phyloP scores from a whole-genome alignment of 2,113 vertebrate species.

The Galemys pyrenaicus region DNA sequence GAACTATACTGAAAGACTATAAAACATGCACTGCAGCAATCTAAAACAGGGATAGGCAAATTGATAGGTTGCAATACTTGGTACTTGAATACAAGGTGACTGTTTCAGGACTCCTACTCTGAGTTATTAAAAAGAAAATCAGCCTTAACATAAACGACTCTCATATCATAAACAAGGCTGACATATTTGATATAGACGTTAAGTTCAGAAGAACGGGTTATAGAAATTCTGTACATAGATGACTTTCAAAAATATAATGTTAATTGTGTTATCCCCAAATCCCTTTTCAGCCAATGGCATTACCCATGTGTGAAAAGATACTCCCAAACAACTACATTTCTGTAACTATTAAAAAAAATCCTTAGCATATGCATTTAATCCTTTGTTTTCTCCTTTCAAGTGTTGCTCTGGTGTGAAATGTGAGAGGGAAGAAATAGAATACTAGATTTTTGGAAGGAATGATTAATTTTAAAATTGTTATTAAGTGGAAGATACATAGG shows the following conservation, averaged over 20 bases:
- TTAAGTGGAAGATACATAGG: not conserved
- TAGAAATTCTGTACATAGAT: not conserved
- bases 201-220: conserved; percentile 22
- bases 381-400: not conserved
- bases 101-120: not conserved
- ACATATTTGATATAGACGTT: not conserved
- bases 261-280: not conserved
- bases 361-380: not conserved
- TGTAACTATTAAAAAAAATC: conserved; percentile 13
- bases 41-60: not conserved
- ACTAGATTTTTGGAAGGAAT: not conserved
- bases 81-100: not conserved
- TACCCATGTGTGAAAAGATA: not conserved
- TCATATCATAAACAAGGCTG: not conserved
- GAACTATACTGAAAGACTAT: not conserved
- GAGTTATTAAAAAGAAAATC: not conserved
- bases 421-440: not conserved
- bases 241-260: conserved; percentile 19
- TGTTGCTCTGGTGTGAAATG: not conserved
- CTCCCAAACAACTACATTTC: not conserved
- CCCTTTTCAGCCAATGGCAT: conserved; percentile 18
- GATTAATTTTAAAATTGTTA: conserved; percentile 14
- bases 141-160: not conserved
- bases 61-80: not conserved
- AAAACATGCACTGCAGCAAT: not conserved